Conservation (phyloP, 2,888 invertebrate genomes). For the Aporophyla lueneburgensis region DNA sequence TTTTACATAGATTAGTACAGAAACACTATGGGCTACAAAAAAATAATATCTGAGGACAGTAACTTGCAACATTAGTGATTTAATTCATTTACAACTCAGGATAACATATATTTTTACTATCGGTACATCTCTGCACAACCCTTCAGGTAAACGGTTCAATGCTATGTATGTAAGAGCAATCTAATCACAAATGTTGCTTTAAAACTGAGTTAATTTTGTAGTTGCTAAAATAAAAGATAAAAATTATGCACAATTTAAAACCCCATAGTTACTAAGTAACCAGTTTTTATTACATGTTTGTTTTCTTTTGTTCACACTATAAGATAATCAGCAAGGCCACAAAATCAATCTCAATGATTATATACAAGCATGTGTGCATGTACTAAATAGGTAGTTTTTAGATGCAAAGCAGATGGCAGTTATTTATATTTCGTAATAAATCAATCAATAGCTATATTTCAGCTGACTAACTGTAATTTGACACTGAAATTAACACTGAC, state of each 20-base stretch:
- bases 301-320: conserved; percentile 45
- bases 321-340: conserved; percentile 39
- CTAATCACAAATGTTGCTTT: neutral
- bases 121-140: neutral
- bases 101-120: neutral
- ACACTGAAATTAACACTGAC: conserved; percentile 82
- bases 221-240: conserved; percentile 11
- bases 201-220: neutral
- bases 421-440: conserved; percentile 31
- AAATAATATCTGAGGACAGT: neutral
- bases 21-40: neutral
- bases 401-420: conserved; percentile 38
- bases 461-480: conserved; percentile 44
- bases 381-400: conserved; percentile 17
- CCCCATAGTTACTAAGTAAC: conserved; percentile 3
- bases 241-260: conserved; percentile 20
- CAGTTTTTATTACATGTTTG: conserved; percentile 30
- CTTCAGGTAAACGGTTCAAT: neutral
- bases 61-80: neutral
- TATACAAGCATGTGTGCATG: conserved; percentile 2
- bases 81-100: neutral
- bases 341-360: conserved; percentile 37
- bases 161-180: neutral
- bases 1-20: conserved; percentile 28
- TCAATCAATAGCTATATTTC: conserved; percentile 17